A percentile compares a stretch with the other conserved stretches of the same genome.
phyloP scores from a whole-genome alignment of 2,113 vertebrate species.

The Heteronetta atricapilla region DNA sequence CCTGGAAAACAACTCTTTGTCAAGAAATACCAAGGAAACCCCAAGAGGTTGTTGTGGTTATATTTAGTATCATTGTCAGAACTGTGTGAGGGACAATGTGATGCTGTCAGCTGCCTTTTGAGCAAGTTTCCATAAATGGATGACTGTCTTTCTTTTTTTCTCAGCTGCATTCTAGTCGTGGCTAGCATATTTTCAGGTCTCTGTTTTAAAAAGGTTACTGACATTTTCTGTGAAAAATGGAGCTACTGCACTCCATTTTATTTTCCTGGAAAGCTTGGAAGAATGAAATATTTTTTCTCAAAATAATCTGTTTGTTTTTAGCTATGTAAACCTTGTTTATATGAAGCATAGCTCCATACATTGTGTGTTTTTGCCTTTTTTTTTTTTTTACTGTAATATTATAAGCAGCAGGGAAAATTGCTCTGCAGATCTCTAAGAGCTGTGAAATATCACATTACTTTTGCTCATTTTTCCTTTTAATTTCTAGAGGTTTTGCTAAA shows the following conservation, averaged over 20 bases:
- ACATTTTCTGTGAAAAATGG: neutral
- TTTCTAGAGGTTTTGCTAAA: neutral
- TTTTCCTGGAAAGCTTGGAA: neutral
- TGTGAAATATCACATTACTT: neutral
- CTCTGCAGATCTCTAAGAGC: neutral
- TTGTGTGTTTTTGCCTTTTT: neutral
- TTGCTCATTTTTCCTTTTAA: neutral
- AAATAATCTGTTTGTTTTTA: neutral
- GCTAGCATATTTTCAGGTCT: neutral
- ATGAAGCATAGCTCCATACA: neutral
- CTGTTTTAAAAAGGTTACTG: neutral
- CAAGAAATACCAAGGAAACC: neutral
- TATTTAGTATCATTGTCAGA: neutral
- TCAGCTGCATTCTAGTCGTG: neutral
- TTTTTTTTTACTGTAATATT: neutral
- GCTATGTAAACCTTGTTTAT: neutral
- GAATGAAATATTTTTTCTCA: neutral
- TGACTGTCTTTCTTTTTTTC: neutral
- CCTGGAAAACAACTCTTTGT: neutral
- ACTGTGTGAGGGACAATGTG: fast-evolving
- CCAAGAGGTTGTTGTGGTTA: neutral
- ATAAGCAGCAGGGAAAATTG: neutral
- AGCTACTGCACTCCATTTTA: neutral
- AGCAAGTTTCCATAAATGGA: neutral
- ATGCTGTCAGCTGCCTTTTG: neutral